Evolutionary conservation across 2,888 invertebrate genomes (phyloP), one percentile per base, ranked within the genome.

Genomic region (Drosophila bunnanda): DNA sequence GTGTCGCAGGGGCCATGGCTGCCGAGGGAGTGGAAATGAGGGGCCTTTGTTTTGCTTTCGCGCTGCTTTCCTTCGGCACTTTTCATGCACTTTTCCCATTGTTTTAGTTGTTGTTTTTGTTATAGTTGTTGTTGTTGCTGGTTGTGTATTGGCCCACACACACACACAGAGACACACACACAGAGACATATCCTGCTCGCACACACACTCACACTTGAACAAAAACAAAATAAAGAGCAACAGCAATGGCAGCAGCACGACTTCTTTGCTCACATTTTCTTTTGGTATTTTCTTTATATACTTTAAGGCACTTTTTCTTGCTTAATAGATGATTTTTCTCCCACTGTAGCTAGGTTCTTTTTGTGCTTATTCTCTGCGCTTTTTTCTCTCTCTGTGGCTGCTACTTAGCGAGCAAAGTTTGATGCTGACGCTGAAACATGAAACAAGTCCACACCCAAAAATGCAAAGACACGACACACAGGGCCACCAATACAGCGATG

Each of bases 391-490:
- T 30, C 39, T 46, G 52, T 43, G 34, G 30, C 41, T 53, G 53
- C 39, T 53, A 34, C 39, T 73, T 48, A 46, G 73, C 48, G 73
- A 52, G 30, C 17, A 73, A 73, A 62, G 46, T 73, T 62, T 55
- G 66, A 36, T 48, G 66, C 69, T 60, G 68, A 73, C 75, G 76
- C 74, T 85, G 78, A 82, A 89, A 85, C 78, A 85, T 87, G 79
- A 83, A 90, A 76, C 81, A 90, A 86, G 89, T 90, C 89, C 89
- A 90, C 89, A 90, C 89, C 89, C 89, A 90, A 90, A 89, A 89
- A 84, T 83, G 78, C 78, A 80, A 88, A 85, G 83, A 80, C 83
- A 89, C 88, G 89, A 87, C 80, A 41, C 22, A 25, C 22, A 44
- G 44, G 44, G 76, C 65, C 56, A 58, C 62, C 58, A 52, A 75